Evolutionary conservation across 1,140 invertebrate genomes (phyloP).

Genomic region (Luehdorfia chinensis): DNA sequence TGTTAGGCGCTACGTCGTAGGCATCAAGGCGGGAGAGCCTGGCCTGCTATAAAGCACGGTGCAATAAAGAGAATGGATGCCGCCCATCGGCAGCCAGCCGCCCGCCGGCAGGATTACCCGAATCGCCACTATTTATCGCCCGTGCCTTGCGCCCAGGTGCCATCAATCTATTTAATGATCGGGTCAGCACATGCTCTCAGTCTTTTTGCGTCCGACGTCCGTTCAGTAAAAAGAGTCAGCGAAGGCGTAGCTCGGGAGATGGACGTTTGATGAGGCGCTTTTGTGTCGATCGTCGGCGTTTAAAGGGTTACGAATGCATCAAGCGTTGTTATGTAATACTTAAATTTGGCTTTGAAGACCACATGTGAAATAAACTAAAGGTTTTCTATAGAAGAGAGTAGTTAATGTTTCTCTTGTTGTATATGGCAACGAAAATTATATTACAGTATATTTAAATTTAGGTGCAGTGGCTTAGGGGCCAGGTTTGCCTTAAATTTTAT

Average conservation of each 20-base stretch:
- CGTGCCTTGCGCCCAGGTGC: conserved; percentile 72
- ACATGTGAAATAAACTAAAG: no score
- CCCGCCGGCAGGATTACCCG: conserved; percentile 69
- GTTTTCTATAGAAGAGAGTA: no score
- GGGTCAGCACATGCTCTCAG: conserved; percentile 71
- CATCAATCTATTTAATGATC: conserved; percentile 77
- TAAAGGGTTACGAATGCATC: conserved; percentile 64
- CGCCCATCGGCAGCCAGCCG: conserved; percentile 64
- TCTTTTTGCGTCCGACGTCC: conserved; percentile 60
- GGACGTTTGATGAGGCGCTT: conserved; percentile 74
- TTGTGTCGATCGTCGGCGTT: conserved; percentile 62
- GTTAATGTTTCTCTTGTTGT: no score
- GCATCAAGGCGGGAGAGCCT: conserved; percentile 56
- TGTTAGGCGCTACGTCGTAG: conserved; percentile 58
- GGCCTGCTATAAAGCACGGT: conserved; percentile 65
- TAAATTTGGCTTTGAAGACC: no score
- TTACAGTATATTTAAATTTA: no score
- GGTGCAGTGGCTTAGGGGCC: no score
- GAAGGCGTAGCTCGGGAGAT: conserved; percentile 54
- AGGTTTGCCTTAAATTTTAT: no score
- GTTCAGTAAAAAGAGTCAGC: conserved; percentile 53
- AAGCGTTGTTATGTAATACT: conserved; percentile 37
- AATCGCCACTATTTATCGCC: conserved; percentile 76
- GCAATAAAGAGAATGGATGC: conserved; percentile 76
- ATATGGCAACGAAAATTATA: no score